A percentile compares a stretch with the other conserved stretches of the same genome.
phyloP scores from a whole-genome alignment of 1,140 invertebrate genomes.

The Solen grandis region DNA sequence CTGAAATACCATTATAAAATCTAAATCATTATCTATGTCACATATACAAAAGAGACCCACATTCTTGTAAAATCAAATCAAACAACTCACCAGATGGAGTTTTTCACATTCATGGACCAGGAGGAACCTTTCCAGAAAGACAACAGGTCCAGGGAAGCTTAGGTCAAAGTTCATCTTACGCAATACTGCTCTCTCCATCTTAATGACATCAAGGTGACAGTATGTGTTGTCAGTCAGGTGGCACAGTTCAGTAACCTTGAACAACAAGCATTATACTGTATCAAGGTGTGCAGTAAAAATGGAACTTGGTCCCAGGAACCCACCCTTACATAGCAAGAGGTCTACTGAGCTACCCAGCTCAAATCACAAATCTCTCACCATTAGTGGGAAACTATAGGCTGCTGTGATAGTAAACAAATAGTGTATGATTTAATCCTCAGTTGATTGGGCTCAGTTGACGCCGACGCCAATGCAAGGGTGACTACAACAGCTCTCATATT shows the following conservation, averaged over 20 bases:
- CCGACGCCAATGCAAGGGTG: too few species aligned
- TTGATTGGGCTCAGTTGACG: too few species aligned
- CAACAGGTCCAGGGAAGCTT: conserved; percentile 62
- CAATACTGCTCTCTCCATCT: conserved; percentile 70
- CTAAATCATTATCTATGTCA: too few species aligned
- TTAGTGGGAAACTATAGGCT: too few species aligned
- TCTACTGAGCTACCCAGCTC: too few species aligned
- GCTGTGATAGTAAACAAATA: too few species aligned
- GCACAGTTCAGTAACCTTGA: conserved; percentile 64
- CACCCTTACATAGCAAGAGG: neutral
- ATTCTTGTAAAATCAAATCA: too few species aligned
- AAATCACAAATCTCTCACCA: too few species aligned
- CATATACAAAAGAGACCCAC: too few species aligned
- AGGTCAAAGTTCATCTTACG: conserved; percentile 71
- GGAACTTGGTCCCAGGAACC: neutral
- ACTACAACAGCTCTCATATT: too few species aligned
- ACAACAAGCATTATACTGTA: neutral
- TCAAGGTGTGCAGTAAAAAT: neutral
- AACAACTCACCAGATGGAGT: conserved; percentile 44
- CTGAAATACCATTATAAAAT: too few species aligned
- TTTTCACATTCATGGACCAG: conserved; percentile 30
- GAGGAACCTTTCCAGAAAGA: conserved; percentile 70
- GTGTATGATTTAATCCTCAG: too few species aligned
- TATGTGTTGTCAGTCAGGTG: conserved; percentile 75
- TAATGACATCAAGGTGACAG: conserved; percentile 64